A percentile compares a stretch with the other conserved stretches of the same genome.
Conservation (phyloP, 2,113 vertebrate species). For the Glaucomys volans region DNA sequence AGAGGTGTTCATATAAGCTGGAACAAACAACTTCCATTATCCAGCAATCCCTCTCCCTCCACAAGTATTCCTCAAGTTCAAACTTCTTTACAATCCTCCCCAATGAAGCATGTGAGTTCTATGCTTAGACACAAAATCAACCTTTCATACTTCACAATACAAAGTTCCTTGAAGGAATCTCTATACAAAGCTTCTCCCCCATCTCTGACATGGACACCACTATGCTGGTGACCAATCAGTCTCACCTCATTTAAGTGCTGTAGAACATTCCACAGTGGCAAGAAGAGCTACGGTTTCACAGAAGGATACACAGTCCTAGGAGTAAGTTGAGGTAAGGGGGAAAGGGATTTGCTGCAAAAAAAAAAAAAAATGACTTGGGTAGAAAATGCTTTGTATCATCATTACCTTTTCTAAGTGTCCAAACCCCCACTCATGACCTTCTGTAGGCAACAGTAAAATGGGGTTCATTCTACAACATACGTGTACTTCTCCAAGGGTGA, state of each 20-base stretch:
- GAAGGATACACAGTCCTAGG: slow-evolving; percentile 82
- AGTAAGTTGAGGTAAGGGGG: slow-evolving; percentile 77
- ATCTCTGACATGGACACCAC: not conserved
- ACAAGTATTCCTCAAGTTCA: not conserved
- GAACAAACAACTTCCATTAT: not conserved
- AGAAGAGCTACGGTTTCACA: slow-evolving; percentile 84
- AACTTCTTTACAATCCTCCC: not conserved
- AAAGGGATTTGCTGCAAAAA: too few relatives aligned
- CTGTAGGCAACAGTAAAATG: not conserved
- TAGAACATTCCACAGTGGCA: slow-evolving; percentile 92
- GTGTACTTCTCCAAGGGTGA: not conserved
- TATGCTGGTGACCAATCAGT: not conserved
- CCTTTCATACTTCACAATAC: not conserved
- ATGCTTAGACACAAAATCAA: too few relatives aligned
- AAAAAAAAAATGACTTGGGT: too few relatives aligned
- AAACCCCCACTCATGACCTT: rapidly evolving
- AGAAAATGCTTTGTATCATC: not conserved
- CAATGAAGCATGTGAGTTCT: not conserved
- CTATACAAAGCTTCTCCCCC: not conserved
- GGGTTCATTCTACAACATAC: not conserved
- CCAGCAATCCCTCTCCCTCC: not conserved
- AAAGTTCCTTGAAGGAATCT: not conserved
- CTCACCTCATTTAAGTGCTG: slow-evolving; percentile 87
- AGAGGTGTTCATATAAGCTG: not conserved
- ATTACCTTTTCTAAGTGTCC: not conserved